Conservation (phyloP, 2,888 invertebrate species). For the Micoletzkya japonica region DNA sequence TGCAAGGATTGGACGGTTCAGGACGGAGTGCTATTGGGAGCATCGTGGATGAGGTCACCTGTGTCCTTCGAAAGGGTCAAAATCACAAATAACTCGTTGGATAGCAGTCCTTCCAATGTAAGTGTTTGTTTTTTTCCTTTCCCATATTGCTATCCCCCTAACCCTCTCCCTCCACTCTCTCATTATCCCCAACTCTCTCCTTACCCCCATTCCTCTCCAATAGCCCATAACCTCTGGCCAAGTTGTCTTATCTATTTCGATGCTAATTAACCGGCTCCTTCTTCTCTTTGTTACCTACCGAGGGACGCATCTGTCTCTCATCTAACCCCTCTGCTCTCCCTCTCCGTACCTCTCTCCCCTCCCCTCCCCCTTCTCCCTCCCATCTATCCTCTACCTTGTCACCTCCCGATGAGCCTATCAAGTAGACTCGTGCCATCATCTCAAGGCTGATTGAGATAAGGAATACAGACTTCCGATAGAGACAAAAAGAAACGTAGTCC, state of each 20-base stretch:
- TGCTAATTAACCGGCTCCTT: too few relatives aligned
- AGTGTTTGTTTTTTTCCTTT: not conserved
- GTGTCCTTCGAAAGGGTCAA: conserved; percentile 54
- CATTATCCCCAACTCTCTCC: conserved; percentile 3
- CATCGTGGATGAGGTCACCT: conserved; percentile 39
- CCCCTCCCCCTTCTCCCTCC: conserved; percentile 1
- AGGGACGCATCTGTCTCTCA: conserved; percentile 3
- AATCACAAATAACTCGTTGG: conserved; percentile 50
- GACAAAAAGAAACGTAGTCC: too few relatives aligned
- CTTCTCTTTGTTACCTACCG: too few relatives aligned
- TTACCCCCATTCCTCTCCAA: not conserved
- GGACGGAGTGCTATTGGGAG: conserved; percentile 15
- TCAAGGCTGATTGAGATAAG: conserved; percentile 10
- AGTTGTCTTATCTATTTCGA: not conserved
- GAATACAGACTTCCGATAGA: not conserved
- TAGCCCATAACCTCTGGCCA: not conserved
- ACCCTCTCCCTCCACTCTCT: not conserved
- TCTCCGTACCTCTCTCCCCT: conserved; percentile 1
- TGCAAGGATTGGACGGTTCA: too few relatives aligned
- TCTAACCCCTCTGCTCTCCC: not conserved
- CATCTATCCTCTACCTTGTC: not conserved
- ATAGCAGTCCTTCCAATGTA: conserved; percentile 36
- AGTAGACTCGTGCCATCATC: not conserved
- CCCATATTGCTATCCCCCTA: not conserved
- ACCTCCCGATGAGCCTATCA: too few relatives aligned